Evolutionary conservation across 2,888 invertebrate species (phyloP).

Genomic region (Aphidius colemani): DNA sequence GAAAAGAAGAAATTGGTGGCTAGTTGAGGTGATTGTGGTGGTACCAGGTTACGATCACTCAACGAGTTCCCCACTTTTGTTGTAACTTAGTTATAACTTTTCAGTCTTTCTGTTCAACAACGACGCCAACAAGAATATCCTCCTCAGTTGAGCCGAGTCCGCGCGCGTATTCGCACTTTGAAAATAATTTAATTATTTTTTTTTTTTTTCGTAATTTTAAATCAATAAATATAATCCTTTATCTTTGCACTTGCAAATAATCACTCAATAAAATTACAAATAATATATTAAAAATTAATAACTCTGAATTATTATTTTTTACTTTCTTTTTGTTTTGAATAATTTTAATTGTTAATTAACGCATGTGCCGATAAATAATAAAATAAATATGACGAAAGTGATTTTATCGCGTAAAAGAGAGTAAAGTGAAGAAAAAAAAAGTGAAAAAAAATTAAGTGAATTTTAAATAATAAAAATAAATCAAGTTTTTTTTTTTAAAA

Average conservation of each 20-base stretch:
- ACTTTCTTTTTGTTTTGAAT: background rate
- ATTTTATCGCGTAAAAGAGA: slow-evolving; percentile 24
- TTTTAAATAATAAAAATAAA: too few species aligned
- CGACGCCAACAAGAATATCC: slow-evolving; percentile 40
- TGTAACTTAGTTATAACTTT: slow-evolving; percentile 42
- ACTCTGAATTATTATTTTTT: background rate
- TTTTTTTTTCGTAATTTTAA: background rate
- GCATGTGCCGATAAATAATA: slow-evolving; percentile 17
- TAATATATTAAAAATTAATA: background rate
- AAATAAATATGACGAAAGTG: slow-evolving; percentile 20
- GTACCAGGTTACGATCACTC: slow-evolving; percentile 39
- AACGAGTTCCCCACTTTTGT: slow-evolving; percentile 41
- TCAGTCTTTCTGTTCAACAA: slow-evolving; percentile 38
- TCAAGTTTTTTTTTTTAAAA: background rate
- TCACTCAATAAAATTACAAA: background rate
- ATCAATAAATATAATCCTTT: background rate
- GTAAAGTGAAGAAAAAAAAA: slow-evolving; percentile 17
- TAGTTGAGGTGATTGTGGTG: slow-evolving; percentile 25
- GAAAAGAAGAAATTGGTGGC: slow-evolving; percentile 23
- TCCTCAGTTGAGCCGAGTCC: slow-evolving; percentile 59
- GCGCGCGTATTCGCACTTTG: slow-evolving; percentile 57
- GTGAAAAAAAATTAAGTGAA: slow-evolving; percentile 6
- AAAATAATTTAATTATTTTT: slow-evolving; percentile 26
- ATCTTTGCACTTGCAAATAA: background rate
- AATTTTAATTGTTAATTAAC: background rate